Percentiles rank a stretch among this genome's conserved stretches.
Evolutionary conservation across 2,888 invertebrate species (phyloP).

Genomic region (Acrobeloides nanus): DNA sequence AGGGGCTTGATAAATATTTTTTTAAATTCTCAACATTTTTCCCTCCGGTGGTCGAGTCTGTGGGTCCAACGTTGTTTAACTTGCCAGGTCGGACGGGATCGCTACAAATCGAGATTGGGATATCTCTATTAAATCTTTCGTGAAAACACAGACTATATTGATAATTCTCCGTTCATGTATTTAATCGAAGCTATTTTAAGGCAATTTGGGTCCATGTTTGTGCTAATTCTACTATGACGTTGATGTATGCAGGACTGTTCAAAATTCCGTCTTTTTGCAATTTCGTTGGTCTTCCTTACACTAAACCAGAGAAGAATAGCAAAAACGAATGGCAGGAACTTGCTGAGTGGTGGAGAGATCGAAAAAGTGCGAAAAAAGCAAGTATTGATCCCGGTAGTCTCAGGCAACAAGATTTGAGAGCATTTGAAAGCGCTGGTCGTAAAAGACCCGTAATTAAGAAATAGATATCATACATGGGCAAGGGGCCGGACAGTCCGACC

Average conservation of each 20-base stretch:
- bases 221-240: conserved; percentile 43
- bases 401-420: neutral
- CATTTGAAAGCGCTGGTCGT: neutral
- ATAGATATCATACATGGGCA: too few species aligned
- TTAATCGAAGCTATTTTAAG: too few species aligned
- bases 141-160: too few species aligned
- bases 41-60: too few species aligned
- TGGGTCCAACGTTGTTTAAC: too few species aligned
- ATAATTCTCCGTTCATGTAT: too few species aligned
- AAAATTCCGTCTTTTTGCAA: conserved; percentile 31
- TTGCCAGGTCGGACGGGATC: neutral
- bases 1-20: too few species aligned
- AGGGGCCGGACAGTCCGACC: too few species aligned
- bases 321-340: conserved; percentile 6
- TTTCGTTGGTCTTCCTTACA: conserved; percentile 26
- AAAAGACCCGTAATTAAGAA: conserved; percentile 1
- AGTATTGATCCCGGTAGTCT: conserved; percentile 5
- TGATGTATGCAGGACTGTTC: conserved; percentile 41
- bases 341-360: conserved; percentile 8
- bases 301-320: conserved; percentile 9
- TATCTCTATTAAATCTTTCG: too few species aligned
- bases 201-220: conserved; percentile 50
- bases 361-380: conserved; percentile 8
- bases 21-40: too few species aligned
- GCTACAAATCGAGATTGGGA: too few species aligned